Conservation (phyloP, 1,140 invertebrate species). For the Wiebesia pumilae region DNA sequence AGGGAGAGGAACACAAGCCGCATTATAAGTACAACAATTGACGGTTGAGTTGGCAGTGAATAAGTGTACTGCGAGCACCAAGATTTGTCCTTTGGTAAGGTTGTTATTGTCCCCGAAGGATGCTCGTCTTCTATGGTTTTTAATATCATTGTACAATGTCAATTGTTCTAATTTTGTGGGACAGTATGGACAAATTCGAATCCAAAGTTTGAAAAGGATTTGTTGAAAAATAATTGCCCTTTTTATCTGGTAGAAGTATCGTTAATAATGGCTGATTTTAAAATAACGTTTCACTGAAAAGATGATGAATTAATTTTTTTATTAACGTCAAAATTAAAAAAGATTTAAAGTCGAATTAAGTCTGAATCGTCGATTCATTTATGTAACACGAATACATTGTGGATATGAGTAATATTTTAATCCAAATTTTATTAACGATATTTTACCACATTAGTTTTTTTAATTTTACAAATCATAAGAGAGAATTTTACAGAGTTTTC, state of each 20-base stretch:
- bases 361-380: background rate
- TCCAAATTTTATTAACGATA: too few relatives aligned
- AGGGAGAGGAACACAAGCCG: background rate
- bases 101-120: background rate
- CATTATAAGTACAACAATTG: background rate
- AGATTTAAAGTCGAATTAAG: too few relatives aligned
- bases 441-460: too few relatives aligned
- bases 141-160: background rate
- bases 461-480: too few relatives aligned
- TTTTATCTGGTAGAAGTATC: too few relatives aligned
- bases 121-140: background rate
- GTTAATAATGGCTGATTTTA: too few relatives aligned
- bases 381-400: background rate
- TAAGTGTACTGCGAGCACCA: background rate
- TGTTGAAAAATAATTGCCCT: too few relatives aligned
- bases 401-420: too few relatives aligned
- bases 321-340: too few relatives aligned
- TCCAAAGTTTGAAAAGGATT: background rate
- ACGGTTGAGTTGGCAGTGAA: background rate
- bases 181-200: background rate
- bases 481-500: background rate
- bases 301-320: too few relatives aligned
- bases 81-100: conserved; percentile 2
- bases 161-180: background rate
- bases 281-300: too few relatives aligned